A percentile compares a stretch with the other conserved stretches of the same genome.
Conservation (phyloP, 2,888 invertebrate genomes). For the Lutraria lutraria region DNA sequence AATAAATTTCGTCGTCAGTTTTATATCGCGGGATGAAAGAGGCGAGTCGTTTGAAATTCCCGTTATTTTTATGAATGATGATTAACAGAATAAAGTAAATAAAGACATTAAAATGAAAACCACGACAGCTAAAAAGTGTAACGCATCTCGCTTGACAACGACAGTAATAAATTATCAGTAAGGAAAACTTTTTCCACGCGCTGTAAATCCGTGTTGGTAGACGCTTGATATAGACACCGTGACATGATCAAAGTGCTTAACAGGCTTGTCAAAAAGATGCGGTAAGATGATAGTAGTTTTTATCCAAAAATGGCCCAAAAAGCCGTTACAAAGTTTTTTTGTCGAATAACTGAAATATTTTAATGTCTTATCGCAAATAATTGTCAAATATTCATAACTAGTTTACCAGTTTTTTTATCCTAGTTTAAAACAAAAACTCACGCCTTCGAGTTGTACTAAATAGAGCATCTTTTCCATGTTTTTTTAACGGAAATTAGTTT, state of each 20-base stretch:
- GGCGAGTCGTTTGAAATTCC: neutral
- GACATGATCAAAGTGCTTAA: conserved; percentile 22
- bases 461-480: neutral
- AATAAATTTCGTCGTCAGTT: neutral
- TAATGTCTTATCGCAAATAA: conserved; percentile 6
- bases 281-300: neutral
- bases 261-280: conserved; percentile 21
- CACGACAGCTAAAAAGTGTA: conserved; percentile 16
- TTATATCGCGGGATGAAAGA: neutral
- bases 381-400: conserved; percentile 3
- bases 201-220: conserved; percentile 7
- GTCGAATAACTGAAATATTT: neutral
- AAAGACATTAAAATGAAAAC: conserved; percentile 4
- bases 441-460: neutral
- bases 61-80: conserved; percentile 21
- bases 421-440: neutral
- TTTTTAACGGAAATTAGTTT: neutral
- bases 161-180: conserved; percentile 9
- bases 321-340: conserved; percentile 18
- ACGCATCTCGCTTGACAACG: conserved; percentile 5
- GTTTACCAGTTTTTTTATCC: neutral
- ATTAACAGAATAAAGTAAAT: conserved; percentile 13
- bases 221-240: conserved; percentile 25
- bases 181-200: conserved; percentile 8
- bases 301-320: neutral